Conservation (phyloP, 2,113 vertebrate species). For the Arizona elegans region DNA sequence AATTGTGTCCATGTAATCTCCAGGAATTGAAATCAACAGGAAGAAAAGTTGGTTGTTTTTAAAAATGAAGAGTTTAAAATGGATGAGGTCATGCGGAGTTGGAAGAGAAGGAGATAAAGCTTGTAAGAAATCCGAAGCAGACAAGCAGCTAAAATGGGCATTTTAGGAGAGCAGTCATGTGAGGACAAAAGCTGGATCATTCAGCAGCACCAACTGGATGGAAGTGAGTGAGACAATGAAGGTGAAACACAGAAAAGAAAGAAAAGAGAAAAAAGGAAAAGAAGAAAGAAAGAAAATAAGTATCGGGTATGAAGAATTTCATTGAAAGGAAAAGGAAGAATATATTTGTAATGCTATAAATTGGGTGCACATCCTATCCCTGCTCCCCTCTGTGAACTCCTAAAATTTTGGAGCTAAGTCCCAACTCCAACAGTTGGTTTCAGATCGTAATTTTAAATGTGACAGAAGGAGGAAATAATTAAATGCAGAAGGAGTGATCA, state of each 20-base stretch:
- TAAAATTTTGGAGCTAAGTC: neutral
- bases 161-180: neutral
- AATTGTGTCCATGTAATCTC: neutral
- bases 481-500: neutral
- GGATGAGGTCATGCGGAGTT: neutral
- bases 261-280: neutral
- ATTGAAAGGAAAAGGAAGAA: neutral
- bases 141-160: neutral
- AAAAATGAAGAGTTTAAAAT: neutral
- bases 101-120: neutral
- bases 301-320: neutral
- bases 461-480: neutral
- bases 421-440: neutral
- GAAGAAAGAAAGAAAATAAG: neutral
- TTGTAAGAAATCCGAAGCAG: neutral
- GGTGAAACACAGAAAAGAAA: neutral
- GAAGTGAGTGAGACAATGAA: neutral
- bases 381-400: neutral
- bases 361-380: neutral
- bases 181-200: neutral
- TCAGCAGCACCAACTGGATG: neutral
- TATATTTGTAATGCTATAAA: neutral
- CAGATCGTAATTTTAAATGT: neutral
- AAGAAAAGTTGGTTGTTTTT: neutral
- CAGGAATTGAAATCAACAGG: neutral